Evolutionary conservation across 1,140 invertebrate species (phyloP).

Genomic region (Schmidtea mediterranea): DNA sequence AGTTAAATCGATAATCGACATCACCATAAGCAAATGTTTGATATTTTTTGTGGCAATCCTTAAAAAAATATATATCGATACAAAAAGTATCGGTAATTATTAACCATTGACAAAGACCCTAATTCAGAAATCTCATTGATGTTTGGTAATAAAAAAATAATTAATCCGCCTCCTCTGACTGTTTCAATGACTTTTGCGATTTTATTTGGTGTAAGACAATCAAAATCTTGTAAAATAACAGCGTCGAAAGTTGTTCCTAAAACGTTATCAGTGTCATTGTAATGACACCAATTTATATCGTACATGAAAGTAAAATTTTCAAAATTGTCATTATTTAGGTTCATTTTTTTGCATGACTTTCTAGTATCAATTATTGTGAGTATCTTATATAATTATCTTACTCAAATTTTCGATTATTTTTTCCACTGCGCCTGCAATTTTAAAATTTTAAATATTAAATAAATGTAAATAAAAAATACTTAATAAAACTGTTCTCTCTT

Average conservation of each 20-base stretch:
- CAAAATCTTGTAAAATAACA: slow-evolving; percentile 90
- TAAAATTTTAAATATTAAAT: no score
- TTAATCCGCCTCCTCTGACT: slow-evolving; percentile 79
- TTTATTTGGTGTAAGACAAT: slow-evolving; percentile 90
- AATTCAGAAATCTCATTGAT: slow-evolving; percentile 69
- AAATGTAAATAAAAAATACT: no score
- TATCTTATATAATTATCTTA: no score
- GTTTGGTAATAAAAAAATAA: slow-evolving; percentile 53
- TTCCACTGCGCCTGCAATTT: no score
- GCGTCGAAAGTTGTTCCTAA: slow-evolving; percentile 89
- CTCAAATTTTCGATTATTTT: no score
- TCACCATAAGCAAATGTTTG: slow-evolving; percentile 76
- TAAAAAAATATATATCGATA: slow-evolving; percentile 7
- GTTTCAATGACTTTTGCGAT: slow-evolving; percentile 89
- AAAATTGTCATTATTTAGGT: background rate
- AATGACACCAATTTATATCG: slow-evolving; percentile 74
- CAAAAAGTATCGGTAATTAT: slow-evolving; percentile 1
- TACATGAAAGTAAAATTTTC: background rate
- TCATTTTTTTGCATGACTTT: background rate
- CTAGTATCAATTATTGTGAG: no score
- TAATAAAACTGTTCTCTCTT: no score
- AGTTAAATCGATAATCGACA: slow-evolving; percentile 76
- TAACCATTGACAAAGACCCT: slow-evolving; percentile 69
- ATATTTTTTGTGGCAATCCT: slow-evolving; percentile 76
- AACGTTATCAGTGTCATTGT: slow-evolving; percentile 83